Percentiles rank a stretch among this genome's conserved stretches.
Evolutionary conservation across 2,797 vertebrate genomes (phyloP).

Genomic region (Chiloscyllium punctatum): DNA sequence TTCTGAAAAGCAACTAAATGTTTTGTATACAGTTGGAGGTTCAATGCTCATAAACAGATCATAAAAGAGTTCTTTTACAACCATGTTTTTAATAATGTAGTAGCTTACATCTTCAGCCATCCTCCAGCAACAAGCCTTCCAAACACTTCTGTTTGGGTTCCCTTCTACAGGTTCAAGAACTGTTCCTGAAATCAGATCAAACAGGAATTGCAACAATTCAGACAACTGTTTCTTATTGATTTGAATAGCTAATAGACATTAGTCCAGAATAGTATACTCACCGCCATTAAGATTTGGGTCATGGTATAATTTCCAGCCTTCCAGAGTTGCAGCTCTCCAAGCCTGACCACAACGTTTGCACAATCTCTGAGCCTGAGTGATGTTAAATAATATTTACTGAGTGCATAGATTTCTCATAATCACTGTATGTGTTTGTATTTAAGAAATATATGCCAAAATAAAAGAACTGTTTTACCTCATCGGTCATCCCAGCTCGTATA

Average conservation of each 20-base stretch:
- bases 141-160: conserved; percentile 87
- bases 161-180: conserved; percentile 84
- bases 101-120: conserved; percentile 86
- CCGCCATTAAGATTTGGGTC: conserved; percentile 86
- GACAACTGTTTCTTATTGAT: background rate
- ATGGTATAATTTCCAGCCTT: conserved; percentile 96
- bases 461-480: conserved; percentile 66
- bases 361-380: conserved; percentile 77
- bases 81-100: background rate
- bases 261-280: conserved; percentile 46
- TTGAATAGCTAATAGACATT: conserved; percentile 35
- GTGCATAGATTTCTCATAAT: background rate
- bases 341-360: conserved; percentile 95
- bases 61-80: background rate
- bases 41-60: background rate
- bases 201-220: background rate
- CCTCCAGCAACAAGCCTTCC: conserved; percentile 95
- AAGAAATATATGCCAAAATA: background rate
- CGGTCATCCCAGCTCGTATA: conserved; percentile 90
- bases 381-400: background rate
- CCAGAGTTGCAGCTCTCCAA: conserved; percentile 95
- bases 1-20: background rate
- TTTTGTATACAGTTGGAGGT: background rate
- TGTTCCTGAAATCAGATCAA: conserved; percentile 48
- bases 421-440: conserved; percentile 1